Percentiles rank a stretch among this genome's conserved stretches.
These are phyloP conservation scores for Polyploca ridens DNA, from an alignment of 2,888 invertebrate species.

Conservation along the genomic window DNA sequence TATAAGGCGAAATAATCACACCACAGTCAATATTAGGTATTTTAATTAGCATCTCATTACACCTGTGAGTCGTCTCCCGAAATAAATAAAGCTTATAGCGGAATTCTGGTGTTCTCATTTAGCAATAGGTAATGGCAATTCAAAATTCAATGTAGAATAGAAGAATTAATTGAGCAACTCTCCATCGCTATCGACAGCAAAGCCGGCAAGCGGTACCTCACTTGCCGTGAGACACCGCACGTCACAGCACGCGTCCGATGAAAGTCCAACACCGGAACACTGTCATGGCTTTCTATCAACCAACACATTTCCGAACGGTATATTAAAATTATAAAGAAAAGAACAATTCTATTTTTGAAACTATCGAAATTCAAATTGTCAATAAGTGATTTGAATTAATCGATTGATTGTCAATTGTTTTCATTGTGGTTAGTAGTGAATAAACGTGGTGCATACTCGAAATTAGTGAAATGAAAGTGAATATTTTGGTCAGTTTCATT, in stretches of 20 bases:
- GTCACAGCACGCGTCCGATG: constrained; percentile 71
- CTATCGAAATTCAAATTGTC: not conserved
- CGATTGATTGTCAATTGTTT: constrained; percentile 22
- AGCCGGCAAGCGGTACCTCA: constrained; percentile 56
- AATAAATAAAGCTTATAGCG: no score
- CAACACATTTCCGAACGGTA: constrained; percentile 47
- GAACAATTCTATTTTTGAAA: not conserved
- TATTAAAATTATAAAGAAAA: constrained; percentile 12
- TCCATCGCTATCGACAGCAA: constrained; percentile 42
- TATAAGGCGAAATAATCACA: no score
- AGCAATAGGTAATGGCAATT: not conserved
- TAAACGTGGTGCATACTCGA: constrained; percentile 29
- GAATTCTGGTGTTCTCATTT: not conserved
- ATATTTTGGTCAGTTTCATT: constrained; percentile 21
- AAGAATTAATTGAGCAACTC: constrained; percentile 40
- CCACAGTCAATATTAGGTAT: not conserved
- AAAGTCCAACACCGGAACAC: constrained; percentile 64
- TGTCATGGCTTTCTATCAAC: constrained; percentile 69
- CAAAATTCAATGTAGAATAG: constrained; percentile 10
- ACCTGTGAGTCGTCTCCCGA: no score
- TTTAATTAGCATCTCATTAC: not conserved
- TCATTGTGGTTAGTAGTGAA: not conserved
- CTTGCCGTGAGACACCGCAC: constrained; percentile 64
- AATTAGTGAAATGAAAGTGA: constrained; percentile 53
- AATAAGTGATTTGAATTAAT: constrained; percentile 11